These are phyloP conservation scores for Oxyura jamaicensis DNA, from an alignment of 2,113 vertebrate species.

Conservation along the genomic window DNA sequence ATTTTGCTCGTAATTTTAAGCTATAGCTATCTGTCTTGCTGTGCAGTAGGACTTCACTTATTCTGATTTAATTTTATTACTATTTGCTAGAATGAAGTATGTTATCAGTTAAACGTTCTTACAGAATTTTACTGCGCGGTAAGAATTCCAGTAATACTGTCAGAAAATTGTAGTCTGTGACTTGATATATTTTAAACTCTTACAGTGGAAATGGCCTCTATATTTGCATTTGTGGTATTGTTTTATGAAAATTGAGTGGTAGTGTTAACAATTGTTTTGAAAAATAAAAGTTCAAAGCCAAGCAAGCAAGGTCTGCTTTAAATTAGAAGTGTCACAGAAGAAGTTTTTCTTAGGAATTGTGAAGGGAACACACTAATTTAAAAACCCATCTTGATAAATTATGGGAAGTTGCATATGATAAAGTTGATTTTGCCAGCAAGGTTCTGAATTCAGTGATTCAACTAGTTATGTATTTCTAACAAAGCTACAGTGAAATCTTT, in stretches of 20 bases:
- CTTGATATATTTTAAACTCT: neutral
- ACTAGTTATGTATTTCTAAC: neutral
- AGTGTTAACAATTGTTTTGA: neutral
- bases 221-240: neutral
- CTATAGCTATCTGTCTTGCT: neutral
- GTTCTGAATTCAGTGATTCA: neutral
- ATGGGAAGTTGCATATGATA: neutral
- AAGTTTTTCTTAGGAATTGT: neutral
- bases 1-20: slow-evolving; percentile 30
- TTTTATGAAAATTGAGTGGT: neutral
- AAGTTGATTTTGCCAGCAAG: neutral
- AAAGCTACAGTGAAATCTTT: neutral
- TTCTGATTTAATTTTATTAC: neutral
- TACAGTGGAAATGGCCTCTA: neutral
- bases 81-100: neutral
- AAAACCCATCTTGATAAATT: neutral
- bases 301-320: neutral
- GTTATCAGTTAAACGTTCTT: neutral
- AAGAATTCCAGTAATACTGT: neutral
- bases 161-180: neutral
- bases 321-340: neutral
- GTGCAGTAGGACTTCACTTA: neutral
- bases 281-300: neutral
- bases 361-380: rapidly evolving
- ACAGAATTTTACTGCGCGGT: neutral